Conservation (phyloP, 2,113 vertebrate genomes). For the Nesoenas mayeri region DNA sequence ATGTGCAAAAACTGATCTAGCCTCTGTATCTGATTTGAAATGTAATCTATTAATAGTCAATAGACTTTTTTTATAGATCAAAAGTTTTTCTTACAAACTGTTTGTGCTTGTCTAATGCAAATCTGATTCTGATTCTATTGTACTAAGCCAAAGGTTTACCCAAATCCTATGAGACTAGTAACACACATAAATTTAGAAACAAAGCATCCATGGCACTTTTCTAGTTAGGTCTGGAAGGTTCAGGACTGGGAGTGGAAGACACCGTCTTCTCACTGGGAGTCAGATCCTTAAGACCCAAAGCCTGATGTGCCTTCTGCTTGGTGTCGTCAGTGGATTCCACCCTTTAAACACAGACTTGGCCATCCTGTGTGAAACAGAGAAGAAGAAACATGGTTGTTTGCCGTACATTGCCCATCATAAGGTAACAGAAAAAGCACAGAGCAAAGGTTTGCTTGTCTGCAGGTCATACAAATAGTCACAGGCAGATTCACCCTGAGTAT, state of each 20-base stretch:
- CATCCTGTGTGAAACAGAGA: background rate
- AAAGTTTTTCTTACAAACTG: background rate
- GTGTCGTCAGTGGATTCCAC: too few relatives aligned
- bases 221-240: background rate
- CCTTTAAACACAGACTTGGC: background rate
- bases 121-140: background rate
- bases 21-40: background rate
- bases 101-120: background rate
- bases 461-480: background rate
- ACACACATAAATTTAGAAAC: background rate
- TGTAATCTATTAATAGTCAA: background rate
- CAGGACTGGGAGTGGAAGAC: background rate
- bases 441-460: background rate
- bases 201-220: background rate
- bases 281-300: background rate
- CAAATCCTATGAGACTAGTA: background rate
- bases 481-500: background rate
- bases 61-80: background rate
- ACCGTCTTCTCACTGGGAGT: background rate
- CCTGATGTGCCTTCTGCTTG: background rate
- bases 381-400: background rate
- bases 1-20: background rate
- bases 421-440: background rate
- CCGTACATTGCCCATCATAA: accelerated
- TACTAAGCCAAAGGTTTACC: background rate